Conservation (phyloP, 2,888 invertebrate genomes). For the Phorcus lineatus region DNA sequence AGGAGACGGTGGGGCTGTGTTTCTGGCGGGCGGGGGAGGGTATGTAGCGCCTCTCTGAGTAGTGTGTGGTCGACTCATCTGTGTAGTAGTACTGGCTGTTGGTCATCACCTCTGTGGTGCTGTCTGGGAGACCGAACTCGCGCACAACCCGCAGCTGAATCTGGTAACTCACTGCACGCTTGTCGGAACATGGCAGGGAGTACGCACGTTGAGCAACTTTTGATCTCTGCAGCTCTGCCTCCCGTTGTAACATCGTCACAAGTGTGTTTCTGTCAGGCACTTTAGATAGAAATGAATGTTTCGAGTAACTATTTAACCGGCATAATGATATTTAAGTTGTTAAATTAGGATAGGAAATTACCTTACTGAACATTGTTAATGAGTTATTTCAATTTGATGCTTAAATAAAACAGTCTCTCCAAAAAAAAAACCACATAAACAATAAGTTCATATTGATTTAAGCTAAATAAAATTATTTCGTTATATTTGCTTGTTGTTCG, state of each 20-base stretch:
- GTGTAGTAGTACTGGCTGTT: conserved; percentile 67
- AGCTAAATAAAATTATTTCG: no score
- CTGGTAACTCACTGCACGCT: conserved; percentile 85
- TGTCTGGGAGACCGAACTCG: conserved; percentile 94
- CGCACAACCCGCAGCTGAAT: conserved; percentile 92
- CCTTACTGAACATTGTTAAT: no score
- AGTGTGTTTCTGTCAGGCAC: conserved; percentile 87
- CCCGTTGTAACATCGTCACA: conserved; percentile 88
- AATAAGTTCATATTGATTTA: no score
- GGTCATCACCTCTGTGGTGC: conserved; percentile 85
- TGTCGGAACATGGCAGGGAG: conserved; percentile 82
- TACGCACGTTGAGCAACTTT: conserved; percentile 88
- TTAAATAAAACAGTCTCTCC: no score
- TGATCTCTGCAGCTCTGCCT: conserved; percentile 87
- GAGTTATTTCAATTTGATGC: no score
- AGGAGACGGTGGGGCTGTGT: conserved; percentile 31
- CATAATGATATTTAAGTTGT: no score
- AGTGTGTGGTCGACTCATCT: conserved; percentile 43
- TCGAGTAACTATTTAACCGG: not conserved
- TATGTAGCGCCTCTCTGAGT: conserved; percentile 34
- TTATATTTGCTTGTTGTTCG: no score
- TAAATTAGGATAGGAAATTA: no score
- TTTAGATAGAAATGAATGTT: conserved; percentile 51
- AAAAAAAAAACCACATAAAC: no score
- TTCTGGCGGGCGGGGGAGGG: conserved; percentile 26